Conservation (phyloP, 2,113 vertebrate species). For the Vidua macroura region DNA sequence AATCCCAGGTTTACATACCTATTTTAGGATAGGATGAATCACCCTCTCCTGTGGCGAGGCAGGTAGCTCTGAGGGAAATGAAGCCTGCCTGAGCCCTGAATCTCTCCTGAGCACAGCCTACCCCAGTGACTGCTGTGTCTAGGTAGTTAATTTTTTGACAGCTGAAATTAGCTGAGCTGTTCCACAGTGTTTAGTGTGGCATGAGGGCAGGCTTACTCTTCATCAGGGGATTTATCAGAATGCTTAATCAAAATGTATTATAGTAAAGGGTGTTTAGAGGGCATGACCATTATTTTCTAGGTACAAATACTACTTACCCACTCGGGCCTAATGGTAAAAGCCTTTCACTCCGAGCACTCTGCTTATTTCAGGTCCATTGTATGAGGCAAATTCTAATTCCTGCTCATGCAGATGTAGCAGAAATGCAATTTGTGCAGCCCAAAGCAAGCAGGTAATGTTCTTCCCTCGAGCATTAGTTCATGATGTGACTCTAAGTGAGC, state of each 20-base stretch:
- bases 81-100: background rate
- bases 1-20: background rate
- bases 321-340: background rate
- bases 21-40: constrained; percentile 21
- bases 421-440: background rate
- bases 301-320: background rate
- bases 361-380: background rate
- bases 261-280: constrained; percentile 17
- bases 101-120: background rate
- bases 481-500: background rate
- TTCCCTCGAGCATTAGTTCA: background rate
- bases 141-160: constrained; percentile 22
- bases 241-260: constrained; percentile 8
- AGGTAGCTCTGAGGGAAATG: background rate
- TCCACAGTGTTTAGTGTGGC: background rate
- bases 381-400: background rate
- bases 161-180: constrained; percentile 30
- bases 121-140: background rate
- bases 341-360: background rate
- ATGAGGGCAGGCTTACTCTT: background rate
- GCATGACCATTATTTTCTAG: background rate
- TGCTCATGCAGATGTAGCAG: background rate
- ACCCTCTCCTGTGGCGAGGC: background rate
- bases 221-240: background rate
- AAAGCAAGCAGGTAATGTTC: background rate